Evolutionary conservation across 2,888 invertebrate genomes (phyloP).

Genomic region (Epistrophe grossulariae): DNA sequence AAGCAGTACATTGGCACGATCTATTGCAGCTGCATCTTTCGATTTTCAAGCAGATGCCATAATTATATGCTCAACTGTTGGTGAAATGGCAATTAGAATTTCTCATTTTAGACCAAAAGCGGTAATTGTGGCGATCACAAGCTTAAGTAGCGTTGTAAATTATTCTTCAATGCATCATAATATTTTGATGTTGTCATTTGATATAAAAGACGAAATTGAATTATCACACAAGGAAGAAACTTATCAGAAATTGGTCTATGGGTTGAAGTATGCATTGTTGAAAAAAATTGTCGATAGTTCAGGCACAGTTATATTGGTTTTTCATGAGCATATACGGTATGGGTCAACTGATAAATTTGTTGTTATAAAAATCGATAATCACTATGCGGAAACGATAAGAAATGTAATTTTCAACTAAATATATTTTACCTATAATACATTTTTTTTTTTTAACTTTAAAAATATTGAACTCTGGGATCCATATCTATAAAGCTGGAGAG

Average conservation of each 20-base stretch:
- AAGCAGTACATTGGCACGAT: slow-evolving; percentile 79
- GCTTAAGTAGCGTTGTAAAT: slow-evolving; percentile 78
- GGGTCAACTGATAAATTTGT: slow-evolving; percentile 80
- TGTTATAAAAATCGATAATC: slow-evolving; percentile 78
- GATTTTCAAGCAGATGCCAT: slow-evolving; percentile 79
- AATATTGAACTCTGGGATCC: too few relatives aligned
- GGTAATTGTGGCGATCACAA: slow-evolving; percentile 80
- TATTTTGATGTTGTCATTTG: slow-evolving; percentile 43
- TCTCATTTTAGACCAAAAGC: slow-evolving; percentile 81
- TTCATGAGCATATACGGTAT: slow-evolving; percentile 71
- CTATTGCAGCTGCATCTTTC: slow-evolving; percentile 78
- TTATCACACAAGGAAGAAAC: slow-evolving; percentile 74
- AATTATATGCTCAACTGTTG: slow-evolving; percentile 79
- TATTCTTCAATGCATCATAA: slow-evolving; percentile 80
- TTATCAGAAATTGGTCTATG: slow-evolving; percentile 78
- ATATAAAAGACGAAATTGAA: background rate
- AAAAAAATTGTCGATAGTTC: slow-evolving; percentile 74
- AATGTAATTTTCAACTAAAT: slow-evolving; percentile 4
- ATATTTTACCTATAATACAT: slow-evolving; percentile 7
- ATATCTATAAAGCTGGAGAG: too few relatives aligned
- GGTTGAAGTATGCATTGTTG: slow-evolving; percentile 77
- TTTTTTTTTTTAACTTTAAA: background rate
- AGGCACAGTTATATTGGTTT: slow-evolving; percentile 79
- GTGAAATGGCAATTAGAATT: slow-evolving; percentile 80
- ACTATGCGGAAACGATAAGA: slow-evolving; percentile 68